These are phyloP conservation scores for Syngnathus typhle DNA, from an alignment of 2,113 vertebrate genomes.

Conservation along the genomic window DNA sequence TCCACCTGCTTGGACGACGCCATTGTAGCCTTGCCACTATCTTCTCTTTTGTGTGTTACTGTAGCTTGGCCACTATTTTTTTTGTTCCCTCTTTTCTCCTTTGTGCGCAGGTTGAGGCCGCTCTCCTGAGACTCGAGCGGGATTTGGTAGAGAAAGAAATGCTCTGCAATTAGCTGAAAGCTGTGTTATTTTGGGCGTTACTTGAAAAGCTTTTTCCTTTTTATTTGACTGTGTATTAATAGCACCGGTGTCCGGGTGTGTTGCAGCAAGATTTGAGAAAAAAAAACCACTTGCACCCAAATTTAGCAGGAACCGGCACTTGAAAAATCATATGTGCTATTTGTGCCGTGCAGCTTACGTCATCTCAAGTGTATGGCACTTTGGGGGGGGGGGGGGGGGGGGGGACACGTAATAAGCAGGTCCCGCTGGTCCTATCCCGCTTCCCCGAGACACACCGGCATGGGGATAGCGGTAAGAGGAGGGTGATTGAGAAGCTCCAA, in stretches of 20 bases:
- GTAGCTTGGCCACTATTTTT: neutral
- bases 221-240: slow-evolving; percentile 1
- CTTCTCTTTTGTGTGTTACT: slow-evolving; percentile 14
- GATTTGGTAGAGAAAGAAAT: slow-evolving; percentile 1
- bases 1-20: slow-evolving; percentile 56
- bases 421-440: slow-evolving; percentile 43
- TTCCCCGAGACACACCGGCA: slow-evolving; percentile 36
- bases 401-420: slow-evolving; percentile 21
- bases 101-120: neutral
- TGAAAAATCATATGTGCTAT: neutral
- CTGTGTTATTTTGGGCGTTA: slow-evolving; percentile 1
- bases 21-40: slow-evolving; percentile 21
- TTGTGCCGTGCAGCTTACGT: slow-evolving; percentile 8
- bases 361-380: slow-evolving; percentile 15
- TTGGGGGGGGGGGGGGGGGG: slow-evolving; percentile 9
- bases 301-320: no score
- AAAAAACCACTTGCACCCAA: no score
- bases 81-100: neutral
- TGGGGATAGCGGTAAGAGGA: slow-evolving; percentile 24
- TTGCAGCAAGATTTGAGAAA: neutral
- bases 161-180: slow-evolving; percentile 3
- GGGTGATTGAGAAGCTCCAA: slow-evolving; percentile 44
- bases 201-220: neutral
- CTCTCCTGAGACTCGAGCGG: neutral
- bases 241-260: neutral